Base-by-base conservation (phyloP, 2,797 vertebrate genomes). In the Enteromius fasciolatus region DNA sequence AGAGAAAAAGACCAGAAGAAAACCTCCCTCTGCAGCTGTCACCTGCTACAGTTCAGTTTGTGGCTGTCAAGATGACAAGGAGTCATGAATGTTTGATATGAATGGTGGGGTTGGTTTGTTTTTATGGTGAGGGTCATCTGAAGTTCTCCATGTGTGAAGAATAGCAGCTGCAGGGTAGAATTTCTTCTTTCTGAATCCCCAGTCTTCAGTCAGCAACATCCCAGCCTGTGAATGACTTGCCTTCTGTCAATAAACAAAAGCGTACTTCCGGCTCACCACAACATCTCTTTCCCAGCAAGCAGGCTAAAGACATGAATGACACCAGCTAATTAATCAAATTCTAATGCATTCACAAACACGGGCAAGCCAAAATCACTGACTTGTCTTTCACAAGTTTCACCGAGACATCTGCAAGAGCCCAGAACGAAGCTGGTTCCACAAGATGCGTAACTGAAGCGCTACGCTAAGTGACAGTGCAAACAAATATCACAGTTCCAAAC, bases 361-460 rank as follows among this genome's bases (percentile, higher is more conserved):
- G 39, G 1, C 23, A 17, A 54, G 5, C 72, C 63, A 44, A 54
- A 66, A 72, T 23, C 63, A 76, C 50, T 69, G 81, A 61, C 63
- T 52, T 82, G 74, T 57, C 81, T 82, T 76, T 69, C 81, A 76
- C 41, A 76, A 59, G 73, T 61, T 76, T 76, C 39, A 31, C 46
- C n/a, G 61, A 50, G 72, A 52, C 46, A 81, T 81, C 70, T 67
- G 80, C 46, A 75, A 50, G 15, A 54, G 69, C 31, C 52, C 70
- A 57, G 48, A 82, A 76, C 6, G 28, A 69, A 59, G 36, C 44
- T 75, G 33, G n/a, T 76, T 68, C 1, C 39, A 57, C 63, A 18
- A 36, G 59, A 82, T 74, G 48, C 23, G 15, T 31, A 52, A 41
- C 5, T 59, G 59, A 75, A 9, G 28, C 33, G 48, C 63, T 41